Evolutionary conservation across 2,888 invertebrate genomes (phyloP), one percentile per base, ranked within the genome.

Genomic region (Ectemnius lituratus): DNA sequence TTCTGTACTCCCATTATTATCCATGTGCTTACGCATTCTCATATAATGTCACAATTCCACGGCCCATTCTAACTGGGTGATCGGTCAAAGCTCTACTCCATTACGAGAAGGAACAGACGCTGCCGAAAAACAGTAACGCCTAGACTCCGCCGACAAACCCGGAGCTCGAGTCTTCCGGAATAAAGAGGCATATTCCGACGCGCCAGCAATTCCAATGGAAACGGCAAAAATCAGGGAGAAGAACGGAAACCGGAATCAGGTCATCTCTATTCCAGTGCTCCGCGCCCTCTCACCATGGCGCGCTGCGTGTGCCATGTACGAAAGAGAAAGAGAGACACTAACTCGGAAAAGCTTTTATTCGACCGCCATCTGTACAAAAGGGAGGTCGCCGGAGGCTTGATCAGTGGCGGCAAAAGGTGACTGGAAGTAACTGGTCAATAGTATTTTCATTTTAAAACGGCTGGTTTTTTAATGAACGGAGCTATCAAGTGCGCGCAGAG

Each of bases 281-380:
- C 60, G 28, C 45, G 57, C 20, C 16, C 47, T 65, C 49, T 45
- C 11, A 18, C 57, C 37, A 11, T 37, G 23, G 45, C 47, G 68
- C 63, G 69, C 68, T 45, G 56, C 66, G n/a, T 46, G 47, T 28
- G 47, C 8, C 16, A 16, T 20, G 62, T 52, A 28, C 67, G 46
- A 65, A 49, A 62, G 58, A 60, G 20, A 23, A 46, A 65, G 57
- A 61, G 57, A 58, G 45, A 73, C 65, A 47, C 23, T 58, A 65
- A 67, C 59, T 52, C 60, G 76, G 62, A 73, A 72, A 74, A 61
- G 69, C 67, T 74, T 74, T 70, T 75, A 73, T 71, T 75, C 69
- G 62, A 20, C 63, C 67, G 45, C 28, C 46, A 57, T 52, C 16
- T 64, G 49, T 56, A 57, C 16, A 67, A 56, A 13, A 62, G n/a